Conservation (phyloP, 2,113 vertebrate species). For the Siniperca chuatsi region DNA sequence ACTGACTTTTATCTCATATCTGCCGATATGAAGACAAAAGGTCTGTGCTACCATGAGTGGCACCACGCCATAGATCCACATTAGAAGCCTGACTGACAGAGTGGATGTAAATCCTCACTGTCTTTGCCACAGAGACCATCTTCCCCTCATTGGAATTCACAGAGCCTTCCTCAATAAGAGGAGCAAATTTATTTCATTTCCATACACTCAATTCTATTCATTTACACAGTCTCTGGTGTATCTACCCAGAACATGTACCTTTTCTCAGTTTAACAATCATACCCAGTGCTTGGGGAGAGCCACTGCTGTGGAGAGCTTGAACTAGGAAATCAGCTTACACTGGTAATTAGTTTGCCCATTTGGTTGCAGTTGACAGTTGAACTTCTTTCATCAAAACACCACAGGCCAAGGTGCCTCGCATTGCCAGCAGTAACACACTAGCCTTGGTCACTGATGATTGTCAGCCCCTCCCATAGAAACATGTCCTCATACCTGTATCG, state of each 20-base stretch:
- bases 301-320: slow-evolving; percentile 56
- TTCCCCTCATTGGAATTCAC: slow-evolving; percentile 70
- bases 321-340: slow-evolving; percentile 79
- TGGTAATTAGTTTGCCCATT: slow-evolving; percentile 77
- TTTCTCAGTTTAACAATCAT: slow-evolving; percentile 79
- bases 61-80: slow-evolving; percentile 60
- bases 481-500: slow-evolving; percentile 49
- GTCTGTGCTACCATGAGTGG: slow-evolving; percentile 7
- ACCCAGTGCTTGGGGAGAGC: slow-evolving; percentile 51
- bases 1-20: slow-evolving; percentile 41
- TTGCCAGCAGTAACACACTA: slow-evolving; percentile 32
- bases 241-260: slow-evolving; percentile 71
- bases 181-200: slow-evolving; percentile 78
- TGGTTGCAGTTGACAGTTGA: slow-evolving; percentile 69
- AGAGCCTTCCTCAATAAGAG: slow-evolving; percentile 59
- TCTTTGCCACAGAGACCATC: slow-evolving; percentile 53
- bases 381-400: slow-evolving; percentile 76
- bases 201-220: slow-evolving; percentile 71
- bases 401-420: slow-evolving; percentile 28
- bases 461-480: slow-evolving; percentile 54
- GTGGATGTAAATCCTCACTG: slow-evolving; percentile 55
- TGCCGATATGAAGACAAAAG: slow-evolving; percentile 69
- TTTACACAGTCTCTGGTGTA: slow-evolving; percentile 67
- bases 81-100: slow-evolving; percentile 57
- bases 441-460: slow-evolving; percentile 45